These are phyloP conservation scores for Enteromius fasciolatus DNA, from an alignment of 2,797 vertebrate genomes.

Conservation along the genomic window DNA sequence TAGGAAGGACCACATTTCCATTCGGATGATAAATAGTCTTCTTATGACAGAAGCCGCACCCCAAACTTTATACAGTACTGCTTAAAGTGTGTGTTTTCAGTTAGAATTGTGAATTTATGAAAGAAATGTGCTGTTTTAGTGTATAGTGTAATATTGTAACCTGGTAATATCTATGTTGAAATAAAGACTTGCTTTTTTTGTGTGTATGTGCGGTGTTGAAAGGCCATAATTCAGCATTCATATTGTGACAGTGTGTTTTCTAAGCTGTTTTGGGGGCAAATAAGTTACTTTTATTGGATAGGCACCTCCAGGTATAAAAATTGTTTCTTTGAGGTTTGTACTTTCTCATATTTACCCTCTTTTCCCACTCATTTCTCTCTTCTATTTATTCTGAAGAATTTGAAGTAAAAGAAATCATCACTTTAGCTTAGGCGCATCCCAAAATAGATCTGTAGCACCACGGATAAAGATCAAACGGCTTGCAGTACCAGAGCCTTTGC, in stretches of 20 bases:
- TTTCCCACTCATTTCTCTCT: not conserved
- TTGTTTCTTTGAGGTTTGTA: slow-evolving; percentile 9
- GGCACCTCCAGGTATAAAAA: slow-evolving; percentile 27
- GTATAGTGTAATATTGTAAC: not conserved
- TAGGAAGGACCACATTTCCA: not conserved
- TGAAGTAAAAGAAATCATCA: slow-evolving; percentile 59
- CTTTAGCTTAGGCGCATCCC: slow-evolving; percentile 58
- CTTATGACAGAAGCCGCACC: not conserved
- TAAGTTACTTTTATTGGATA: slow-evolving; percentile 57
- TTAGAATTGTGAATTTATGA: not conserved
- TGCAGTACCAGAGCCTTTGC: slow-evolving; percentile 57
- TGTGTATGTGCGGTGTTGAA: not conserved
- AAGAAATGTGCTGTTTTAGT: not conserved
- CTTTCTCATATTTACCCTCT: not conserved
- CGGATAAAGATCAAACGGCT: slow-evolving; percentile 69
- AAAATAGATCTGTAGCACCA: slow-evolving; percentile 63
- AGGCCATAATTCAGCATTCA: slow-evolving; percentile 18
- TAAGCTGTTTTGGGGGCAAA: slow-evolving; percentile 50
- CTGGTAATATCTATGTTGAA: not conserved
- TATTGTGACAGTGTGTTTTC: slow-evolving; percentile 18
- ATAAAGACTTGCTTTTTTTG: not conserved
- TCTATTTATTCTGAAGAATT: slow-evolving; percentile 39
- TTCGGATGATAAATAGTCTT: not conserved
- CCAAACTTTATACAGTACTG: not conserved
- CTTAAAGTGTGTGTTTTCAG: not conserved